These are phyloP conservation scores for Minunthozetes semirufus DNA, from an alignment of 2,888 invertebrate genomes.

Conservation along the genomic window DNA sequence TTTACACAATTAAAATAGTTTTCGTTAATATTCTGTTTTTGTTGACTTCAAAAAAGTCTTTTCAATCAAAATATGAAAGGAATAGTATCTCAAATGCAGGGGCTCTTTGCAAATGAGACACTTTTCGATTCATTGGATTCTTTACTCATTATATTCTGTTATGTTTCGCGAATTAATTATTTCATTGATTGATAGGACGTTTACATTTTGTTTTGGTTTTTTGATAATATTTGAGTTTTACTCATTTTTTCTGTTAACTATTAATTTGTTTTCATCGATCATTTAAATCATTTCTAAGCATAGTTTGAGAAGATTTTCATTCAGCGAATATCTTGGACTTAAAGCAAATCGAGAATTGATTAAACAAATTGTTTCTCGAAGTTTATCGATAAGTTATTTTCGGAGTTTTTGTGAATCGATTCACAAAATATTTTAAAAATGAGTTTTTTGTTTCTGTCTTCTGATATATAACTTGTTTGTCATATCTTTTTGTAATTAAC, in stretches of 20 bases:
- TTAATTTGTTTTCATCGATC: too few relatives aligned
- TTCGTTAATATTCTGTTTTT: background rate
- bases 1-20: constrained; percentile 2
- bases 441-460: background rate
- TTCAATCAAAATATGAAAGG: constrained; percentile 21
- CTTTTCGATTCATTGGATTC: background rate
- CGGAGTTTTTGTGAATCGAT: background rate
- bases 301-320: too few relatives aligned
- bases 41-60: background rate
- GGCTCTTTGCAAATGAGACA: constrained; percentile 15
- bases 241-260: too few relatives aligned
- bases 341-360: background rate
- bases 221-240: background rate
- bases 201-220: background rate
- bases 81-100: constrained; percentile 24
- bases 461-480: background rate
- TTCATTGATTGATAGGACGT: background rate
- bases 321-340: background rate
- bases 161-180: background rate
- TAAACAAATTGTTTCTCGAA: too few relatives aligned
- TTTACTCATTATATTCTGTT: background rate
- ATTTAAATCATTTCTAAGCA: too few relatives aligned
- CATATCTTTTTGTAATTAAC: too few relatives aligned
- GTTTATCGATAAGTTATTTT: too few relatives aligned
- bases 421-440: background rate